A percentile compares a stretch with the other conserved stretches of the same genome.
These are phyloP conservation scores for Castor canadensis DNA, from an alignment of 2,113 vertebrate species.

Conservation along the genomic window DNA sequence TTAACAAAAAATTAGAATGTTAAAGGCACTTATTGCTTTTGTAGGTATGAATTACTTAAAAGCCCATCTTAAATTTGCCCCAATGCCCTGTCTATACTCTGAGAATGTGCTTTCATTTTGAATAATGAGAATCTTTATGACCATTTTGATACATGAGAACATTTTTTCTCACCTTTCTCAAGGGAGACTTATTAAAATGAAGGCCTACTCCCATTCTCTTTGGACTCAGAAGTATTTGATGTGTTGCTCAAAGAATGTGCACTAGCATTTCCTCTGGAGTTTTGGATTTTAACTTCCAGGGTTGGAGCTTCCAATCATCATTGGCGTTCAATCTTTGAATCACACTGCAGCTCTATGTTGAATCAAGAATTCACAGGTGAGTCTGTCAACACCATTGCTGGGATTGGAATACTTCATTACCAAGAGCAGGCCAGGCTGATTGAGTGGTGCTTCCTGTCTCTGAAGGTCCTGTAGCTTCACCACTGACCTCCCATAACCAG, in stretches of 20 bases:
- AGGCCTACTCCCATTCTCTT: neutral
- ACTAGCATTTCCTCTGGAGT: neutral
- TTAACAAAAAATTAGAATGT: neutral
- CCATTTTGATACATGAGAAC: neutral
- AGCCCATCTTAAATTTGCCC: neutral
- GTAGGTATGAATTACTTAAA: neutral
- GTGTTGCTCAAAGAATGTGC: neutral
- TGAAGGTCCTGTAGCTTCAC: neutral
- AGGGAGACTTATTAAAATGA: neutral
- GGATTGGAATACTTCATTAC: neutral
- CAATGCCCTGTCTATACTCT: too few relatives aligned
- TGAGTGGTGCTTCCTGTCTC: slow-evolving; percentile 25
- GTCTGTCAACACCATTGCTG: too few relatives aligned
- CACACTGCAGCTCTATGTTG: rapidly evolving
- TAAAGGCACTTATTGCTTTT: neutral
- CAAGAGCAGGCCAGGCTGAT: neutral
- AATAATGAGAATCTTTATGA: neutral
- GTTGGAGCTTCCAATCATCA: neutral
- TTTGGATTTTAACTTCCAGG: neutral
- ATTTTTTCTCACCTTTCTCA: neutral
- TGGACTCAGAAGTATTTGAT: neutral
- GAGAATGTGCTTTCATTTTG: neutral
- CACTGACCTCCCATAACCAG: slow-evolving; percentile 48
- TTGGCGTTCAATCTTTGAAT: too few relatives aligned
- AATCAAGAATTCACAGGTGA: rapidly evolving